phyloP scores from a whole-genome alignment of 1,140 invertebrate genomes.

The Gonioctena quinquepunctata region DNA sequence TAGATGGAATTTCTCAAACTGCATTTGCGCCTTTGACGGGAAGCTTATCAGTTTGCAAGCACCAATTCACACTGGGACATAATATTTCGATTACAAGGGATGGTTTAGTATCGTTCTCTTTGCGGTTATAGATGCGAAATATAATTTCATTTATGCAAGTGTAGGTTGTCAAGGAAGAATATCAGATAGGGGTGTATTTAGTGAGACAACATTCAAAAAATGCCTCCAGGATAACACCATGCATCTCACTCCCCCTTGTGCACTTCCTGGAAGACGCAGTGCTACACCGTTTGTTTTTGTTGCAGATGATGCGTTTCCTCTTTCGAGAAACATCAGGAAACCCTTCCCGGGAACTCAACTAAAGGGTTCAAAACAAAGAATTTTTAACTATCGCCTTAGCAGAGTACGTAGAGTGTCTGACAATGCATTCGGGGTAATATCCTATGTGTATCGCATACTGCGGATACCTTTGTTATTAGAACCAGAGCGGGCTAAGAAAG shows the following conservation, averaged over 20 bases:
- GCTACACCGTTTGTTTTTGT: constrained; percentile 40
- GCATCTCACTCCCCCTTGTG: constrained; percentile 19
- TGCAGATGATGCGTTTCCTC: constrained; percentile 41
- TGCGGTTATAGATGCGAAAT: constrained; percentile 57
- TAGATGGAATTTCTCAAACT: constrained; percentile 27
- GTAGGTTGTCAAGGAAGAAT: constrained; percentile 54
- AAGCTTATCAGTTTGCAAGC: constrained; percentile 36
- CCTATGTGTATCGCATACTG: constrained; percentile 55
- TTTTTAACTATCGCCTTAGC: constrained; percentile 55
- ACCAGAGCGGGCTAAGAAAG: constrained; percentile 33
- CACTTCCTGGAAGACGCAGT: constrained; percentile 15
- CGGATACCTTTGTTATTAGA: constrained; percentile 46
- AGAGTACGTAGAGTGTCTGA: constrained; percentile 56
- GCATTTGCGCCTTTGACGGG: constrained; percentile 36
- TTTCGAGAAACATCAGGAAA: constrained; percentile 50
- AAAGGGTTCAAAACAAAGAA: constrained; percentile 42
- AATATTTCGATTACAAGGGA: constrained; percentile 61
- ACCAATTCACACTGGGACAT: constrained; percentile 52
- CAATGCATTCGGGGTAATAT: constrained; percentile 61
- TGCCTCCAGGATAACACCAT: constrained; percentile 17
- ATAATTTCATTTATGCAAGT: constrained; percentile 56
- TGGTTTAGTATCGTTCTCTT: constrained; percentile 61
- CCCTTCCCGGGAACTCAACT: constrained; percentile 45
- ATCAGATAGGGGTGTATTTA: constrained; percentile 51
- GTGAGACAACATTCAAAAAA: constrained; percentile 9